Conservation (phyloP, 1,140 invertebrate genomes). For the Drosophila funebris region DNA sequence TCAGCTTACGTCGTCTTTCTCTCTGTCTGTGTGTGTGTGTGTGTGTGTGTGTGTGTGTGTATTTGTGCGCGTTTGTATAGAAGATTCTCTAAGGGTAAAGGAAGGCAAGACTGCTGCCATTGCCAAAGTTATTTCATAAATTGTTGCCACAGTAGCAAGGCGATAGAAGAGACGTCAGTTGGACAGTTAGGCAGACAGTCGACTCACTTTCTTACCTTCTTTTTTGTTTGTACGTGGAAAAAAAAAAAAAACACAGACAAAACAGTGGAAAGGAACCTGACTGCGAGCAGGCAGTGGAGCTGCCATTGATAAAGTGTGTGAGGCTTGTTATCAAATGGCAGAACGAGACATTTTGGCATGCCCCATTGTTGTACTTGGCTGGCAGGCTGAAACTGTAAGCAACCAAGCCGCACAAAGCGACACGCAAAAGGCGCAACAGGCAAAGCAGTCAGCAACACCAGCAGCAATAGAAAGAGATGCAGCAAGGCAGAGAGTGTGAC, state of each 20-base stretch:
- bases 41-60: background rate
- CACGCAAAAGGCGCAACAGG: constrained; percentile 79
- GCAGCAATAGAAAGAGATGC: background rate
- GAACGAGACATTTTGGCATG: constrained; percentile 76
- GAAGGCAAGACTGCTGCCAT: constrained; percentile 35
- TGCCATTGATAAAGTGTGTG: constrained; percentile 26
- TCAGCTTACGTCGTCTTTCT: background rate
- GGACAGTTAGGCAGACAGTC: constrained; percentile 32
- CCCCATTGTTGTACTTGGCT: constrained; percentile 51
- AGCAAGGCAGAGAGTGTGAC: constrained; percentile 7
- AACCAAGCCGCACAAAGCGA: constrained; percentile 50
- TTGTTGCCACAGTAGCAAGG: constrained; percentile 77
- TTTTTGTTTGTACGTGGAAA: too few species aligned
- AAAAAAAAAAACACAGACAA: too few species aligned
- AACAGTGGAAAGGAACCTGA: too few species aligned
- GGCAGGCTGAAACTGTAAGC: constrained; percentile 55
- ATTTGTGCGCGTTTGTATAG: constrained; percentile 14
- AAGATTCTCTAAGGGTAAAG: constrained; percentile 2
- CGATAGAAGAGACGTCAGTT: constrained; percentile 27
- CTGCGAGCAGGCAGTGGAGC: too few species aligned
- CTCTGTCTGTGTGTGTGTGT: constrained; percentile 1
- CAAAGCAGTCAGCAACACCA: constrained; percentile 25
- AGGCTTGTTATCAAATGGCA: constrained; percentile 67
- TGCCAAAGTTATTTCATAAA: constrained; percentile 78
- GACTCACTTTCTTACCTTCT: background rate